phyloP scores from a whole-genome alignment of 2,113 vertebrate genomes.

The Pseudorectes ferrugineus region DNA sequence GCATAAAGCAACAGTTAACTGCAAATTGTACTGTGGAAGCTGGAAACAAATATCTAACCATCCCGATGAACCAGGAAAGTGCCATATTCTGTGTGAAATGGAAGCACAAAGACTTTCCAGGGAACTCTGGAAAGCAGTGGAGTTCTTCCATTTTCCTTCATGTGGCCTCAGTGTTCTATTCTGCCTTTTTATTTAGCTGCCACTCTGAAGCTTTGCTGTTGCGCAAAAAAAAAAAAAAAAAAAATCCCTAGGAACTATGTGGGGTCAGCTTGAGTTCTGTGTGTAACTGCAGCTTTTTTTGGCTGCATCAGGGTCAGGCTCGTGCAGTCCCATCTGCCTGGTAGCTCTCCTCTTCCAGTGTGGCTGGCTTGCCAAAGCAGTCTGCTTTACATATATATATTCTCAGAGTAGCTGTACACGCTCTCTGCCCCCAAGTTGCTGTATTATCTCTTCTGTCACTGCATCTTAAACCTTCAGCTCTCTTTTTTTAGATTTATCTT shows the following conservation, averaged over 20 bases:
- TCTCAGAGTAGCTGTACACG: background rate
- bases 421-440: background rate
- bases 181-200: background rate
- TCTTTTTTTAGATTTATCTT: background rate
- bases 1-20: background rate
- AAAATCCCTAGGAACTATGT: background rate
- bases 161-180: background rate
- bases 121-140: background rate
- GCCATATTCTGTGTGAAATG: background rate
- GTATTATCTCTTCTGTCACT: background rate
- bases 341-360: background rate
- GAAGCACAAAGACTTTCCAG: background rate
- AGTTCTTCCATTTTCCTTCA: background rate
- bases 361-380: background rate
- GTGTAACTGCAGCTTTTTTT: background rate
- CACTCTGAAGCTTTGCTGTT: background rate
- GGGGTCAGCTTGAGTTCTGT: background rate
- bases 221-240: background rate
- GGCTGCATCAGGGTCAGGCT: background rate
- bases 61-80: background rate
- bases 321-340: fast-evolving
- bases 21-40: background rate
- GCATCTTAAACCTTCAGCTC: background rate
- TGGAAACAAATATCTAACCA: background rate
- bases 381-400: background rate